phyloP scores from a whole-genome alignment of 1,140 invertebrate species.

The Pachypeltis micranthus region DNA sequence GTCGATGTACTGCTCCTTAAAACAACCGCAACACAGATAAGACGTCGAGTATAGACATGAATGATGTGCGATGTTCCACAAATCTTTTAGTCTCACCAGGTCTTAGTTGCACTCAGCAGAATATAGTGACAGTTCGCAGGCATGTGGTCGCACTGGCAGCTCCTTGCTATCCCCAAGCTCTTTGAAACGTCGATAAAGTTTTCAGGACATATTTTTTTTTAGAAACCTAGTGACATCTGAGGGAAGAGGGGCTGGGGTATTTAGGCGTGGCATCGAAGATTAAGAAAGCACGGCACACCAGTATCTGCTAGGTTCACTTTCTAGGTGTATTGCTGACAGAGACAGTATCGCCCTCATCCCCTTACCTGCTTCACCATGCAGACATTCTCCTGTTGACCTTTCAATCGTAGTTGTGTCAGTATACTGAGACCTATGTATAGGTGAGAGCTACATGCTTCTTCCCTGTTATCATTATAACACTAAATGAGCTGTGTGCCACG shows the following conservation, averaged over 20 bases:
- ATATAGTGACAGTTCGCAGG: neutral
- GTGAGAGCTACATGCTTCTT: neutral
- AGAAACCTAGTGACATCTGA: neutral
- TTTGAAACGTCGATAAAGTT: neutral
- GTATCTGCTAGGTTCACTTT: neutral
- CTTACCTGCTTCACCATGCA: neutral
- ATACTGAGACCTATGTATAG: neutral
- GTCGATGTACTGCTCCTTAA: constrained; percentile 77
- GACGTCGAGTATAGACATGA: too few relatives aligned
- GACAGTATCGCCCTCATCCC: neutral
- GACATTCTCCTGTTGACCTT: neutral
- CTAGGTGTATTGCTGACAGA: too few relatives aligned
- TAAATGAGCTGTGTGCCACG: too few relatives aligned
- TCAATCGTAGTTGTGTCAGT: neutral
- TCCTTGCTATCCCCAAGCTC: neutral
- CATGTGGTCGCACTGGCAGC: neutral
- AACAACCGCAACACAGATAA: neutral
- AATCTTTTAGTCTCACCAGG: neutral
- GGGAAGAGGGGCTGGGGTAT: neutral
- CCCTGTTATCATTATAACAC: neutral
- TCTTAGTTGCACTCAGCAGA: neutral
- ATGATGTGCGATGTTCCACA: too few relatives aligned
- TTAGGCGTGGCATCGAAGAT: neutral
- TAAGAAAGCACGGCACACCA: neutral
- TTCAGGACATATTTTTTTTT: neutral